A percentile compares a stretch with the other conserved stretches of the same genome.
Evolutionary conservation across 2,113 vertebrate genomes (phyloP).

Genomic region (Raja brachyura): DNA sequence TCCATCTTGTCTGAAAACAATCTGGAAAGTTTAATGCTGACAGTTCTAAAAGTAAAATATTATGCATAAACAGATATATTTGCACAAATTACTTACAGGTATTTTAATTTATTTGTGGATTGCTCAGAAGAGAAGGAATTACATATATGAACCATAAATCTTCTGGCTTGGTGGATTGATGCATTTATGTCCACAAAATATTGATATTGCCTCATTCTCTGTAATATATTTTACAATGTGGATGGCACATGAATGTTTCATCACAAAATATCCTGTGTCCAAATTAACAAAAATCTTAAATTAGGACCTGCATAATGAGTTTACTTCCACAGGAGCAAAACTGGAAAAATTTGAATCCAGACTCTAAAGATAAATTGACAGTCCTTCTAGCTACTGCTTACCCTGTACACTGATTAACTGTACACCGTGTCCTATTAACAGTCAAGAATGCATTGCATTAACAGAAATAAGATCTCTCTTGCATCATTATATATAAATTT

Average conservation of each 20-base stretch:
- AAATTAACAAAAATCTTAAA: neutral
- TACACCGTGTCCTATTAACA: neutral
- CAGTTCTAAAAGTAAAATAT: neutral
- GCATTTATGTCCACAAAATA: neutral
- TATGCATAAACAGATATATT: neutral
- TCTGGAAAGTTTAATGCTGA: neutral
- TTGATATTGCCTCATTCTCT: neutral
- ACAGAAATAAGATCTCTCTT: neutral
- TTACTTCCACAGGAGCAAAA: neutral
- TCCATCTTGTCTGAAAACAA: neutral
- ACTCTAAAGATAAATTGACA: neutral
- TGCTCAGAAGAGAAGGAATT: neutral
- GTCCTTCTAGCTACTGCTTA: neutral
- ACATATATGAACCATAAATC: neutral
- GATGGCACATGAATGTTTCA: neutral
- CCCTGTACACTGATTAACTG: neutral
- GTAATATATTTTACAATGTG: neutral
- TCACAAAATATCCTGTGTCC: neutral
- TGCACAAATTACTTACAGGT: neutral
- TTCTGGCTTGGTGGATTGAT: neutral
- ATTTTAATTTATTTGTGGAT: neutral
- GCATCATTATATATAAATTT: conserved; percentile 13
- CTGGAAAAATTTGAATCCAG: neutral
- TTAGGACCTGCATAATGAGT: conserved; percentile 6
- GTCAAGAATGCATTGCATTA: neutral